Conservation (phyloP, 2,797 vertebrate species). For the Sciurus vulgaris region DNA sequence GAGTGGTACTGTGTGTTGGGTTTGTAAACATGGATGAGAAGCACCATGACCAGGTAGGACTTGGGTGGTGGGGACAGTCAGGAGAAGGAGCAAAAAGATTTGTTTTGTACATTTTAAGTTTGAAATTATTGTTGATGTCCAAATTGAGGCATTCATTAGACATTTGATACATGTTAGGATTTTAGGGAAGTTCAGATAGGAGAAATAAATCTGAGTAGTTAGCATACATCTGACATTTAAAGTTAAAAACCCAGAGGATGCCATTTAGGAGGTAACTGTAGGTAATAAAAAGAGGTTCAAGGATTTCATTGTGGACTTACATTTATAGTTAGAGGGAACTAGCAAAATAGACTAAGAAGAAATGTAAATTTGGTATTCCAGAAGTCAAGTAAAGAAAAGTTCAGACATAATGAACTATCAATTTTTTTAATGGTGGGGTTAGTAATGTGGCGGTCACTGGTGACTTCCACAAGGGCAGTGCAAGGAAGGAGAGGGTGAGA, state of each 20-base stretch:
- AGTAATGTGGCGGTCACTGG: neutral
- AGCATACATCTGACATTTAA: neutral
- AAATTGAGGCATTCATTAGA: neutral
- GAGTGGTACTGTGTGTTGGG: neutral
- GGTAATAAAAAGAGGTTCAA: neutral
- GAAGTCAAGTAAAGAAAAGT: neutral
- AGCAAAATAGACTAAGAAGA: neutral
- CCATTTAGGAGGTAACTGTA: neutral
- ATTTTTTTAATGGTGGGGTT: neutral
- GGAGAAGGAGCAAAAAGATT: neutral
- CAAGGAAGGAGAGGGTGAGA: neutral
- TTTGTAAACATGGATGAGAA: neutral
- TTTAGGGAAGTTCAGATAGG: neutral
- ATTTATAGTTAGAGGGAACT: neutral
- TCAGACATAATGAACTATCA: neutral
- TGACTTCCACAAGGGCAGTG: neutral
- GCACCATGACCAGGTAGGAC: neutral
- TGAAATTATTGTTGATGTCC: neutral
- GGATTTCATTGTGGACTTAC: neutral
- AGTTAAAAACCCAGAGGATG: neutral
- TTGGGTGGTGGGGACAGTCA: rapidly evolving
- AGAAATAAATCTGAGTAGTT: neutral
- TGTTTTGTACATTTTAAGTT: neutral
- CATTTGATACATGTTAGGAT: neutral
- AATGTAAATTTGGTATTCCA: neutral